Evolutionary conservation across 2,888 invertebrate genomes (phyloP), one percentile per base, ranked within the genome.

Genomic region (Rhagophthalmus giganteus): DNA sequence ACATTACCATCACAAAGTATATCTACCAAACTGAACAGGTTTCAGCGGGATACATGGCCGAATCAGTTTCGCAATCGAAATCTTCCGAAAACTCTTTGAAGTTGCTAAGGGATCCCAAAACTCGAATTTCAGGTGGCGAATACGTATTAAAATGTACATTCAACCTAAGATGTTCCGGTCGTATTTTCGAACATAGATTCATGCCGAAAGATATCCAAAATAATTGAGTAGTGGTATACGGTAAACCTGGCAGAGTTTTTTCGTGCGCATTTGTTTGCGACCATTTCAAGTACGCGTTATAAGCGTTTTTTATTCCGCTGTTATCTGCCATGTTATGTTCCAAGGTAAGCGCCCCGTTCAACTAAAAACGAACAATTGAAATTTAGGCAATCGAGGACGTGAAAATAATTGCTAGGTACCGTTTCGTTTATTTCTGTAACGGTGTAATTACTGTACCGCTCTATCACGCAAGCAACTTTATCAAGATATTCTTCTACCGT

Each of bases 301-400:
- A 95, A 0, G 94, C 90, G 69, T 91, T 88, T 70, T 93, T 94
- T 56, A 94, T 83, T 0, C 94, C 95, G 1, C 93, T 94, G 69
- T 94, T 95, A 72, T 96, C 95, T 0, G 95, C 95, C 45, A 95
- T 94, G 71, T 95, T 95, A 72, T 95, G 94, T 6, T 93, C 93
- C 75, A 93, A 90, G 0, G 94, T 94, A 66, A 90, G 90, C 48
- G 92, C 84, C 40, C 95, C 95, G 67, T 94, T 93, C 39, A 96
- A 71, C 92, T 93, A 55, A 54, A 66, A 62, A 5, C 20, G 20
- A 20, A 20, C 7, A 20, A 20, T 5, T 20, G 20, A 20, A 20
- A 20, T 20, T 20, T 20, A 5, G 3, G 20, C 3, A 20, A 5
- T 20, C 20, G 7, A 20, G 20, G 20, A 20, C 20, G 3, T 20